These are phyloP conservation scores for Diloba caeruleocephala DNA, from an alignment of 2,888 invertebrate genomes.

Conservation along the genomic window DNA sequence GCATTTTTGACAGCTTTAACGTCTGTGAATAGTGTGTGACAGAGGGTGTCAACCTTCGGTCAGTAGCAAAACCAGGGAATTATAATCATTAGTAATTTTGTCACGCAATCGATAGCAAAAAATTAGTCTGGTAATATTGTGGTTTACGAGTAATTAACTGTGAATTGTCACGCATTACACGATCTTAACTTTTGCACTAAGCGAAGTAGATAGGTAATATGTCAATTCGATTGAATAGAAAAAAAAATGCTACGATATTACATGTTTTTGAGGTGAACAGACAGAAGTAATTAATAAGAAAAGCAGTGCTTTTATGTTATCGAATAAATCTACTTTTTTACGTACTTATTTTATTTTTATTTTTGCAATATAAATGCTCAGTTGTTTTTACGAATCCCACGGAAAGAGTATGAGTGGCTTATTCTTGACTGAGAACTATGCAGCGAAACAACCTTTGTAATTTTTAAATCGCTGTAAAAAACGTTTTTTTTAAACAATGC, in stretches of 20 bases:
- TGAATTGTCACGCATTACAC: conserved; percentile 28
- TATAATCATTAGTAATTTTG: conserved; percentile 12
- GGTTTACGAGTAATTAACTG: conserved; percentile 14
- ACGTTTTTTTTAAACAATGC: no score
- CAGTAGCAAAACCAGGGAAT: conserved; percentile 18
- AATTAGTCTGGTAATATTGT: conserved; percentile 11
- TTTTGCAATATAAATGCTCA: no score
- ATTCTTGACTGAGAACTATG: no score
- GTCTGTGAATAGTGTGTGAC: conserved; percentile 5
- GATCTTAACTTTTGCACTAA: conserved; percentile 5
- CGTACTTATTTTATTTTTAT: no score
- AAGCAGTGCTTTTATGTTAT: background rate
- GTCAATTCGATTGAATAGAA: conserved; percentile 7
- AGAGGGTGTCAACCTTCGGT: conserved; percentile 28
- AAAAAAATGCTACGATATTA: conserved; percentile 3
- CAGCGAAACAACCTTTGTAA: no score
- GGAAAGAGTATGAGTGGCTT: no score
- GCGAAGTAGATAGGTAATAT: conserved; percentile 8
- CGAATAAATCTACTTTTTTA: no score
- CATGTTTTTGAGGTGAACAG: background rate
- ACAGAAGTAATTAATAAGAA: conserved; percentile 7
- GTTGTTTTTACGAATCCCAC: no score
- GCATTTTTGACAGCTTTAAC: conserved; percentile 8
- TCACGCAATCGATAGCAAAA: conserved; percentile 37
- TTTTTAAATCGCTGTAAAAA: no score